phyloP scores from a whole-genome alignment of 2,113 vertebrate genomes.

The Phocoena sinus region DNA sequence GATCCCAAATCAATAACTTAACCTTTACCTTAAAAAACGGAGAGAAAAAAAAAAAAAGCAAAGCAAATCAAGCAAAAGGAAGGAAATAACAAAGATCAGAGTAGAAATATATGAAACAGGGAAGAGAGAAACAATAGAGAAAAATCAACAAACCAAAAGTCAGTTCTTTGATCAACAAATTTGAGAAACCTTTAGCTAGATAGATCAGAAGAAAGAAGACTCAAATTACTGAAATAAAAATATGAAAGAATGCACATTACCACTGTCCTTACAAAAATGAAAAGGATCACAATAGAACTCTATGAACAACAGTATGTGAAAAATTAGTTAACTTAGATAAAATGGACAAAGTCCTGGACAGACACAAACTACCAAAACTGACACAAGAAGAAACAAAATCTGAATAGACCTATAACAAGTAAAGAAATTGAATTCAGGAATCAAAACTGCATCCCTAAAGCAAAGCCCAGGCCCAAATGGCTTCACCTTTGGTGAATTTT shows the following conservation, averaged over 20 bases:
- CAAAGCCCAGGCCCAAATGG: background rate
- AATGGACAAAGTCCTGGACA: background rate
- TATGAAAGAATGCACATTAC: background rate
- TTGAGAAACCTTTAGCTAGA: background rate
- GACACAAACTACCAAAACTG: background rate
- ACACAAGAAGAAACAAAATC: background rate
- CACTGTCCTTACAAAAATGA: background rate
- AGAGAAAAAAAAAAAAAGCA: background rate
- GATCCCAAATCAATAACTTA: background rate
- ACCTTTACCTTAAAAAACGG: background rate
- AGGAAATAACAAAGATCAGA: background rate
- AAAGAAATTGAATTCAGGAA: background rate
- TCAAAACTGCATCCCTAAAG: background rate
- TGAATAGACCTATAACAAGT: background rate
- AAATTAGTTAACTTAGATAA: background rate
- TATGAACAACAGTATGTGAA: background rate
- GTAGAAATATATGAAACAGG: background rate
- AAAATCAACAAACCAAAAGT: background rate
- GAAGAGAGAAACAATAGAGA: background rate
- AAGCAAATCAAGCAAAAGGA: background rate
- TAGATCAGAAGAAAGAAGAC: background rate
- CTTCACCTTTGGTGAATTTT: background rate
- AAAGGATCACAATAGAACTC: background rate
- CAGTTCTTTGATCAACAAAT: background rate
- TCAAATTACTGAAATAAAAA: background rate